A percentile compares a stretch with the other conserved stretches of the same genome.
Conservation (phyloP, 2,113 vertebrate species). For the Cryptotis parvus region DNA sequence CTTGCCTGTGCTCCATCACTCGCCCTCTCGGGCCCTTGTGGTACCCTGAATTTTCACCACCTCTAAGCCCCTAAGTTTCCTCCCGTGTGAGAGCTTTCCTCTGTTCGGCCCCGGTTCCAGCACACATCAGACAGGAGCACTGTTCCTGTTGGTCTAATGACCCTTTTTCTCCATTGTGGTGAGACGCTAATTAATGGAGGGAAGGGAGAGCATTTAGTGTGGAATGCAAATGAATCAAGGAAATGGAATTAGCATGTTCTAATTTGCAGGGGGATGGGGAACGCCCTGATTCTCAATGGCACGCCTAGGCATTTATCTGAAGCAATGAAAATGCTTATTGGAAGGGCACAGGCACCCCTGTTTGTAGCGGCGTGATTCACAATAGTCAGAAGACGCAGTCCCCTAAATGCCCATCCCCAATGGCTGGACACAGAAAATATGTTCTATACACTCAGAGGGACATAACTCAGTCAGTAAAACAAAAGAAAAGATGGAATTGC, state of each 20-base stretch:
- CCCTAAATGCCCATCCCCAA: too few species aligned
- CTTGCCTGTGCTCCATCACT: neutral
- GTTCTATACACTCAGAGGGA: too few species aligned
- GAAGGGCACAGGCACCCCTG: too few species aligned
- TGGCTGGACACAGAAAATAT: too few species aligned
- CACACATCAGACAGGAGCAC: neutral
- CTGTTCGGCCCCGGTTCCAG: neutral
- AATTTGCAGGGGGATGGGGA: neutral
- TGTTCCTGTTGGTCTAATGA: neutral
- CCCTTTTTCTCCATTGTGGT: conserved; percentile 11
- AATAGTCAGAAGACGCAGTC: too few species aligned
- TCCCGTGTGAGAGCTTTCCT: neutral
- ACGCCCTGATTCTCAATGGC: too few species aligned
- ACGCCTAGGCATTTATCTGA: too few species aligned
- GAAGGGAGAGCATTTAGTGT: neutral
- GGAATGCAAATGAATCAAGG: conserved; percentile 7
- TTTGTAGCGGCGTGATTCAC: too few species aligned
- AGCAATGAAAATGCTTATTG: too few species aligned
- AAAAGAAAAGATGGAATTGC: too few species aligned
- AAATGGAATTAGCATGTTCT: conserved; percentile 38
- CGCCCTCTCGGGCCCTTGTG: neutral
- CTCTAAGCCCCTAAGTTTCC: neutral
- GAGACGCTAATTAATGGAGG: conserved; percentile 4
- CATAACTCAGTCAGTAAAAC: too few species aligned
- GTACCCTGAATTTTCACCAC: too few species aligned